Evolutionary conservation across 2,113 vertebrate species (phyloP).

Genomic region (Chaetops frenatus): DNA sequence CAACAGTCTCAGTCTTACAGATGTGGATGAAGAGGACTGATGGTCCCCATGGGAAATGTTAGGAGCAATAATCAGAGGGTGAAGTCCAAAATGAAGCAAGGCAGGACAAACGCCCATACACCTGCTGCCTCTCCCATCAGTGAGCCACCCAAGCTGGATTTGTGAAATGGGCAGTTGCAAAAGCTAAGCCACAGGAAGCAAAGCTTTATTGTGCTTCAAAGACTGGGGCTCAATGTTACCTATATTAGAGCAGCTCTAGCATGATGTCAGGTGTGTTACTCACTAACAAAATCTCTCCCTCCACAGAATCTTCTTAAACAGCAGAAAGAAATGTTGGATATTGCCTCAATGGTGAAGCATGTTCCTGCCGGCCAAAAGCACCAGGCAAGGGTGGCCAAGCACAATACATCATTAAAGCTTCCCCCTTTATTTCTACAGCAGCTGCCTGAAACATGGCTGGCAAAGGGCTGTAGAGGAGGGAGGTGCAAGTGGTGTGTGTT

Average conservation of each 20-base stretch:
- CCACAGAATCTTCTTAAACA: neutral
- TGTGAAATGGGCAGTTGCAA: rapidly evolving
- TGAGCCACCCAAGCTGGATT: neutral
- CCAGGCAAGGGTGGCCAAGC: neutral
- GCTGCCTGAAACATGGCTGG: neutral
- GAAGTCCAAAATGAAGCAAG: neutral
- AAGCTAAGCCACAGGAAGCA: neutral
- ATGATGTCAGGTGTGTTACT: neutral
- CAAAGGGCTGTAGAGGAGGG: neutral
- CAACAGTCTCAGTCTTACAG: neutral
- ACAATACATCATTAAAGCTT: slow-evolving; percentile 11
- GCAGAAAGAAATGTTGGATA: neutral
- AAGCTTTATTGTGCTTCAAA: neutral
- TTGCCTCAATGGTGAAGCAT: rapidly evolving
- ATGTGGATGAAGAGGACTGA: neutral
- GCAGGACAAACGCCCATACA: neutral
- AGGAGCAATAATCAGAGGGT: neutral
- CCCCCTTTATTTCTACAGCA: neutral
- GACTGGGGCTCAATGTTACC: neutral
- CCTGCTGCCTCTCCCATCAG: neutral
- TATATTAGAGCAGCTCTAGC: neutral
- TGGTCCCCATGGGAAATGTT: neutral
- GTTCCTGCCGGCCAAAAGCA: slow-evolving; percentile 15
- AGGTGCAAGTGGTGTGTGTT: neutral
- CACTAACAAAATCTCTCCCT: neutral